Evolutionary conservation across 2,797 vertebrate species (phyloP).

Genomic region (Melanotaenia pygmaea): DNA sequence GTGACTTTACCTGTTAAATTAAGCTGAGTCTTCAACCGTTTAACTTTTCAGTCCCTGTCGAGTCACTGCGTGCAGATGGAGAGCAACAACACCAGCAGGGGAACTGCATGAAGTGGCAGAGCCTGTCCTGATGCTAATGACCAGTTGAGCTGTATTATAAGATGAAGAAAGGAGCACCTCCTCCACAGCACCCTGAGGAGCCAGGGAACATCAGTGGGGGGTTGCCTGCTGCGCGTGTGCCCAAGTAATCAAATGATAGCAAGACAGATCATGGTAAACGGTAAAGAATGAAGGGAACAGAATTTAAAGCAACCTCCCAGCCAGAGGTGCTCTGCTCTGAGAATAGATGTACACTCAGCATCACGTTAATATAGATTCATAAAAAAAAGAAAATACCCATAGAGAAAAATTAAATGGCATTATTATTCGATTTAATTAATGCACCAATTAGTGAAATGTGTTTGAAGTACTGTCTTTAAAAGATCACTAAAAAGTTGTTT

Average conservation of each 20-base stretch:
- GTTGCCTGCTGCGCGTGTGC: conserved; percentile 21
- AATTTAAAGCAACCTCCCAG: conserved; percentile 5
- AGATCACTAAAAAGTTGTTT: neutral
- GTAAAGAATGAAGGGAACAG: conserved; percentile 17
- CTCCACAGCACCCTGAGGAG: conserved; percentile 61
- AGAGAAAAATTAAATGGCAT: neutral
- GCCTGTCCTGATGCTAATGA: conserved; percentile 44
- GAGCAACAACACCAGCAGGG: conserved; percentile 17
- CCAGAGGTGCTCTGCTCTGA: conserved; percentile 1
- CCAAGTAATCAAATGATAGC: conserved; percentile 62
- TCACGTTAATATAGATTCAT: neutral
- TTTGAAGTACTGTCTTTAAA: neutral
- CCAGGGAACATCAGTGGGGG: conserved; percentile 28
- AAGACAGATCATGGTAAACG: conserved; percentile 30
- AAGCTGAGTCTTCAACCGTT: conserved; percentile 2
- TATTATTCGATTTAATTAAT: neutral
- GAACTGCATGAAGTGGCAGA: conserved; percentile 45
- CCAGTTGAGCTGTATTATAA: conserved; percentile 49
- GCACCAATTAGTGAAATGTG: neutral
- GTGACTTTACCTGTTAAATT: conserved; percentile 45
- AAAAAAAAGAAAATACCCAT: neutral
- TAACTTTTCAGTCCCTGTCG: conserved; percentile 9
- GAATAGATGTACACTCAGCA: conserved; percentile 12
- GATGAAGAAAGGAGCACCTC: conserved; percentile 58
- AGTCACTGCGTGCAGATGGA: neutral